phyloP scores from a whole-genome alignment of 2,888 invertebrate species.

The Lithophane leautieri region DNA sequence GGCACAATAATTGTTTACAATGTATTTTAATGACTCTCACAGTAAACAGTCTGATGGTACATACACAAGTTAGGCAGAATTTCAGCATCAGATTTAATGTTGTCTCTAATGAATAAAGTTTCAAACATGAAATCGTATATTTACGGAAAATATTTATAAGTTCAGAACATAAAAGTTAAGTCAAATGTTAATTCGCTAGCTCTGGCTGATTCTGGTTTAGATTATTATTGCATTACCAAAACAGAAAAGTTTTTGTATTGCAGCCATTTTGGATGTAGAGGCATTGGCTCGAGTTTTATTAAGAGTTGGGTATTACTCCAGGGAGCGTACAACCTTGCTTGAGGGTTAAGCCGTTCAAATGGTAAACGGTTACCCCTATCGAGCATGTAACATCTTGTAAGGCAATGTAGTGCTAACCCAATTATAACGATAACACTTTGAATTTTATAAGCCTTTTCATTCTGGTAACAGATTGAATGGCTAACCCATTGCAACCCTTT shows the following conservation, averaged over 20 bases:
- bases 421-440: background rate
- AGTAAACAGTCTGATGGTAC: background rate
- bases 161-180: background rate
- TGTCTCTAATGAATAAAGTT: slow-evolving; percentile 53
- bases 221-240: background rate
- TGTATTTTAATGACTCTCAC: background rate
- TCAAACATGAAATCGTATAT: slow-evolving; percentile 15
- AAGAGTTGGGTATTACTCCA: background rate
- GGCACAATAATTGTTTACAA: background rate
- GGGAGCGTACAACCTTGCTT: background rate
- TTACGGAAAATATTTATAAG: slow-evolving; percentile 1
- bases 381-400: background rate
- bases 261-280: background rate
- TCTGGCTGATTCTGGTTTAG: background rate
- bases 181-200: background rate
- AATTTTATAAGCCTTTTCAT: background rate
- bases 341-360: background rate
- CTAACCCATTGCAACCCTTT: too few relatives aligned
- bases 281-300: background rate
- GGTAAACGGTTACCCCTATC: slow-evolving; percentile 2
- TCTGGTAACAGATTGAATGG: background rate
- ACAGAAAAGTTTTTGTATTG: background rate
- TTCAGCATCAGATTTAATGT: slow-evolving; percentile 33
- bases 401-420: background rate
- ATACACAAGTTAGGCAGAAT: slow-evolving; percentile 7